Evolutionary conservation across 2,888 invertebrate genomes (phyloP), one percentile per base, ranked within the genome.

Genomic region (Baronia brevicornis): DNA sequence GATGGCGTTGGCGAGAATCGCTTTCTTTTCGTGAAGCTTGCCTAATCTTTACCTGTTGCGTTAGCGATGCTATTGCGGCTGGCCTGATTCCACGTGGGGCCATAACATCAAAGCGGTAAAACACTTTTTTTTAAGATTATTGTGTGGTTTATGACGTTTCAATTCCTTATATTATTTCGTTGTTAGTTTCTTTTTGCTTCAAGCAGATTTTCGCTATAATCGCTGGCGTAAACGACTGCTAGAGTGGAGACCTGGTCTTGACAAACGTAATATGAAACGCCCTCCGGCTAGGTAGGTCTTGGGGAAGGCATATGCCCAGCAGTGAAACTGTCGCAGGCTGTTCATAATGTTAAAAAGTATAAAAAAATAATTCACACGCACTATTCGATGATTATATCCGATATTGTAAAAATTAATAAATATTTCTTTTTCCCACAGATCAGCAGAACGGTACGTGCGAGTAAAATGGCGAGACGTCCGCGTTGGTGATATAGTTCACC

Each of bases 401-500:
- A 7, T 19, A 19, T 7, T 19, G 6, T 2, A 13, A 17, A 8
- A 11, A 19, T 13, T 13, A 25, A 20, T 33, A 29, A 39, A 19
- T 3, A 12, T 44, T 36, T 56, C 39, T 38, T 41, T 53, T 27
- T 53, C 44, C 30, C 30, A 2, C 86, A 95, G 95, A 54, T 91
- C 94, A 56, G 87, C 88, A 42, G 91, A 92, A 53, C 87, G 94
- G 32, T 96, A 95, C 70, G 91, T 92, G 54, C 92, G 91, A 70
- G 89, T 91, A 31, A 88, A 93, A 54, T 98, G 97, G 97, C 89
- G 93, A 60, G 92, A 97, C 58, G 88, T 98, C 33, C 87, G 91
- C 40, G 97, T 97, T 15, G 98, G 98, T 2, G 98, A 98, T 74
- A 86, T 98, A 51, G 91, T 98, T 27, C 97, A 97, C 77, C 85